Conservation (phyloP, 2,797 vertebrate species). For the Ceryle rudis region DNA sequence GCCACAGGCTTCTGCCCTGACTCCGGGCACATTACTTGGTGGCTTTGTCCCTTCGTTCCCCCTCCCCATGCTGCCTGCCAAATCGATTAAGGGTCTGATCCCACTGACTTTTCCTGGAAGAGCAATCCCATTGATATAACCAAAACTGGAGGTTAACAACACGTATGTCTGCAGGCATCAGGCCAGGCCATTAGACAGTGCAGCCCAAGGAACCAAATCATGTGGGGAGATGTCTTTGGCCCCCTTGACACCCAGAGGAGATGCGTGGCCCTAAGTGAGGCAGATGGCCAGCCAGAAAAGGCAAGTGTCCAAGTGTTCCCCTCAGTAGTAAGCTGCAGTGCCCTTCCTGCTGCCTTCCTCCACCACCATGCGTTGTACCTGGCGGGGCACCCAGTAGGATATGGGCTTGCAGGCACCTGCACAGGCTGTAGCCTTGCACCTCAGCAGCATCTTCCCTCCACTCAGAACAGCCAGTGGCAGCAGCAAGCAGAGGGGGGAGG, state of each 20-base stretch:
- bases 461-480: not conserved
- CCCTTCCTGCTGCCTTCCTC: too few relatives aligned
- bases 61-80: not conserved
- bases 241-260: not conserved
- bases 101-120: not conserved
- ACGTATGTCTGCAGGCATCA: accelerated
- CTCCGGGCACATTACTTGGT: not conserved
- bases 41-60: not conserved
- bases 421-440: accelerated
- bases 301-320: accelerated
- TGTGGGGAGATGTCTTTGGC: not conserved
- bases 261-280: accelerated
- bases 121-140: not conserved
- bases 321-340: not conserved
- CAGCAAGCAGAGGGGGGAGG: not conserved
- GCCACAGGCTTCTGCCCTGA: not conserved
- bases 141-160: not conserved
- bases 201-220: not conserved
- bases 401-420: not conserved
- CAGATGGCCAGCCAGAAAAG: not conserved
- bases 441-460: accelerated
- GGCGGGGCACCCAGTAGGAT: accelerated
- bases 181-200: not conserved
- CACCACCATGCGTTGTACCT: accelerated
- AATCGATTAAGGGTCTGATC: not conserved